Evolutionary conservation across 2,113 vertebrate genomes (phyloP), one percentile per base, ranked within the genome.

Genomic region (Phaethornis superciliosus): DNA sequence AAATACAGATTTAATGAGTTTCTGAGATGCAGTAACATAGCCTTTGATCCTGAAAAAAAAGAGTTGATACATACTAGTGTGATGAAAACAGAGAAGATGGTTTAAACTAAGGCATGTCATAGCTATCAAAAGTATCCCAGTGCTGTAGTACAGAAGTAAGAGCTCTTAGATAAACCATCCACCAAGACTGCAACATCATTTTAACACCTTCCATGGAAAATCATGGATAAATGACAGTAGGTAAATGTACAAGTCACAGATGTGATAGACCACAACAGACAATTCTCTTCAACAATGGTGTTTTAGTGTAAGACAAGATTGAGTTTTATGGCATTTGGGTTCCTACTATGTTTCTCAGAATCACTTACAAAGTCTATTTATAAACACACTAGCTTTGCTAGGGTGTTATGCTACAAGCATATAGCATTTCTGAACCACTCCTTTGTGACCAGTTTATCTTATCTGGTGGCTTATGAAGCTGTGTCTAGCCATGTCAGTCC

Each of bases 1-100:
- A 96, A 97, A 96, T 96, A 97, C 33, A 93, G 93, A 96, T 96
- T 96, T 97, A 93, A 95, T 97, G 96, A 95, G 94, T 96, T 98
- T 96, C 93, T 97, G 96, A 97, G 40, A 17, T 44, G 14, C 86
- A 92, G 70, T n/a, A 67, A 81, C 74, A 93, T 95, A 95, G 87
- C 65, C 96, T 98, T 98, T 98, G 96, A 97, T 98, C 95, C 96
- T 89, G 51, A 65, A 95, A 95, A 96, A 90, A 88, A 85, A 95
- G 88, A 87, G 28, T 30, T 92, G 65, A 90, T 95, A 84, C 70
- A 92, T 90, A 94, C 89, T 81, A 59, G 81, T 60, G 58, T 93
- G 89, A 95, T 96, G 86, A 92, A 97, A 96, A 89, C 19, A 86
- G 81, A 93, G 35, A 75, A 92, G 81, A 63, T 5, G 32, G 85